Evolutionary conservation across 1,140 invertebrate species (phyloP).

Genomic region (Cotesia glomerata): DNA sequence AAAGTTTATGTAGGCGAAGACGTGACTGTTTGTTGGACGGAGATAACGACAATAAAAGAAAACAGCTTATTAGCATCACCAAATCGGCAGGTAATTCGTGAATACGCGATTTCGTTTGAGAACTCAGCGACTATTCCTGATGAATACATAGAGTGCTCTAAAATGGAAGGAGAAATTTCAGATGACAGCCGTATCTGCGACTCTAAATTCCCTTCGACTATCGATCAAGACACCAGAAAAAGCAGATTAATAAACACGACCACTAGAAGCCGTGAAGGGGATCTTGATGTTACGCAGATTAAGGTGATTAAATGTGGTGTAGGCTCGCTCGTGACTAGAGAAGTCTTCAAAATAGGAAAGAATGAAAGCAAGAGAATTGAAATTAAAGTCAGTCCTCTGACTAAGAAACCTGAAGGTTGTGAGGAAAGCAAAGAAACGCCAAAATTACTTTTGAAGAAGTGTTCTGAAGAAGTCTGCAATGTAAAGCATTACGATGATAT

Average conservation of each 20-base stretch:
- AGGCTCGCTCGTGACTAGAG: conserved; percentile 39
- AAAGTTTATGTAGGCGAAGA: conserved; percentile 38
- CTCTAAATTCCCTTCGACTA: conserved; percentile 27
- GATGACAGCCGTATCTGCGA: conserved; percentile 25
- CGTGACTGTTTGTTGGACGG: conserved; percentile 45
- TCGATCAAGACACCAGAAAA: conserved; percentile 39
- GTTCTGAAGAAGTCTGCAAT: no score
- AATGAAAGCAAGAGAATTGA: conserved; percentile 38
- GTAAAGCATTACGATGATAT: no score
- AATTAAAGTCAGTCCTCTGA: conserved; percentile 40
- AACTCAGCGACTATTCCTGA: conserved; percentile 42
- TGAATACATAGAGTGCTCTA: conserved; percentile 36
- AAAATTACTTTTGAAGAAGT: neutral
- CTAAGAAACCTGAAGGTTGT: conserved; percentile 5
- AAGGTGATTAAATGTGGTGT: conserved; percentile 39
- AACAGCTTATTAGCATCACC: conserved; percentile 30
- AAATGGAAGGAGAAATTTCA: conserved; percentile 32
- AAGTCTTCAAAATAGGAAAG: conserved; percentile 29
- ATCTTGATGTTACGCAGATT: conserved; percentile 23
- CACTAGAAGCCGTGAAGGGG: conserved; percentile 18
- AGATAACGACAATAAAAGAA: conserved; percentile 43
- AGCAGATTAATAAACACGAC: conserved; percentile 38
- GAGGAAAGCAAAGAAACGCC: neutral
- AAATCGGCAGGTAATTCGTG: conserved; percentile 36
- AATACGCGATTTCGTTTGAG: conserved; percentile 46